Evolutionary conservation across 1,140 invertebrate species (phyloP).

Genomic region (Camponotus vicinus): DNA sequence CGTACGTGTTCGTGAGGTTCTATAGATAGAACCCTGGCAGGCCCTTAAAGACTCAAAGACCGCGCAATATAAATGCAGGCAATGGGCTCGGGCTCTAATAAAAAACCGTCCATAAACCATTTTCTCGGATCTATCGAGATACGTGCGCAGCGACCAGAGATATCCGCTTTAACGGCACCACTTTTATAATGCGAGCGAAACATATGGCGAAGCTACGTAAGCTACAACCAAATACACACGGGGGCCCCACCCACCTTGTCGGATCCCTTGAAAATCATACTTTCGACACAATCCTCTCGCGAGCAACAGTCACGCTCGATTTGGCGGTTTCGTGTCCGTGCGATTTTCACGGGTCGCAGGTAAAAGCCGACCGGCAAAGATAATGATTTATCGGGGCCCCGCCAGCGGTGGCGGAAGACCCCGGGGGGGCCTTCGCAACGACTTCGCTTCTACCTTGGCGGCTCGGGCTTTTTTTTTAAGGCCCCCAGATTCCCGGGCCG

Average conservation of each 20-base stretch:
- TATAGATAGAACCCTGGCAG: background rate
- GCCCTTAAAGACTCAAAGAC: background rate
- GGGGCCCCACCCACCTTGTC: slow-evolving; percentile 33
- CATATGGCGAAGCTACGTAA: slow-evolving; percentile 36
- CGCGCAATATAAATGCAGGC: background rate
- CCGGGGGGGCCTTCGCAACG: slow-evolving; percentile 22
- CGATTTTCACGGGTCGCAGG: slow-evolving; percentile 67
- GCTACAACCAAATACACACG: slow-evolving; percentile 5
- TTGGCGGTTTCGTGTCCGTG: slow-evolving; percentile 35
- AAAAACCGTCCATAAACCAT: slow-evolving; percentile 40
- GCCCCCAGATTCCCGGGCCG: slow-evolving; percentile 3
- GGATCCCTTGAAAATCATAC: slow-evolving; percentile 42
- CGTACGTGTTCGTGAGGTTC: background rate
- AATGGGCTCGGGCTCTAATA: slow-evolving; percentile 11
- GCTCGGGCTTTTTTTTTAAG: slow-evolving; percentile 24
- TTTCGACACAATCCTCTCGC: slow-evolving; percentile 51
- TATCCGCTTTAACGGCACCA: slow-evolving; percentile 6
- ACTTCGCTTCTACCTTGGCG: slow-evolving; percentile 26
- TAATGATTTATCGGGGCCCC: slow-evolving; percentile 58
- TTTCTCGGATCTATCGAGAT: slow-evolving; percentile 38
- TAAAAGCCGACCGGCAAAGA: slow-evolving; percentile 56
- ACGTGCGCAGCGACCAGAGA: slow-evolving; percentile 20
- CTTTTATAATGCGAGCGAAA: slow-evolving; percentile 32
- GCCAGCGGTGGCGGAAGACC: slow-evolving; percentile 17
- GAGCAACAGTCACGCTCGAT: slow-evolving; percentile 45